These are phyloP conservation scores for Chaetogeoica ovagalla DNA, from an alignment of 2,888 invertebrate species.

Conservation along the genomic window DNA sequence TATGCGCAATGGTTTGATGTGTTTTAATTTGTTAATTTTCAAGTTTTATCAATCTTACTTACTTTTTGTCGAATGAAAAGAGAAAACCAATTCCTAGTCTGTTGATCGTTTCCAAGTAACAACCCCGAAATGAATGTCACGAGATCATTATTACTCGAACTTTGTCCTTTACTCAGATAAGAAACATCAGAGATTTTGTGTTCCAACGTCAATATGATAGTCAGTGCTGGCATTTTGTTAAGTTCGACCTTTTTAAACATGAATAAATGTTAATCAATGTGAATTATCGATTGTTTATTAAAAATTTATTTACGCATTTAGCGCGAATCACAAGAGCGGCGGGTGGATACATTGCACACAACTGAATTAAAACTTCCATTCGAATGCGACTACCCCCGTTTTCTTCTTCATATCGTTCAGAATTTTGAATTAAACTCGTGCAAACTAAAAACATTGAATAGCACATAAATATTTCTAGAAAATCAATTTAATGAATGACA, in stretches of 20 bases:
- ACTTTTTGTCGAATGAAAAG: constrained; percentile 82
- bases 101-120: constrained; percentile 85
- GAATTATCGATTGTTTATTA: not conserved
- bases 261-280: not conserved
- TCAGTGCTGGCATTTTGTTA: constrained; percentile 77
- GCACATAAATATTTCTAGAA: constrained; percentile 12
- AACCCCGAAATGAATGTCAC: constrained; percentile 88
- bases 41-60: not conserved
- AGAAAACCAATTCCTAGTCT: constrained; percentile 89
- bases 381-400: constrained; percentile 71
- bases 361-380: constrained; percentile 72
- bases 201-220: constrained; percentile 57
- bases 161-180: constrained; percentile 50
- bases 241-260: constrained; percentile 67
- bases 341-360: constrained; percentile 88
- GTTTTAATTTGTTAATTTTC: not conserved
- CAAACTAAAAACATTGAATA: constrained; percentile 67
- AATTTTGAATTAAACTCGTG: constrained; percentile 79
- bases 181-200: constrained; percentile 54
- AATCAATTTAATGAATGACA: constrained; percentile 24
- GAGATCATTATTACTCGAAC: constrained; percentile 62
- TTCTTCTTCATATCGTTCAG: constrained; percentile 87
- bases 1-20: not conserved
- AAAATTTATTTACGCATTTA: constrained; percentile 69
- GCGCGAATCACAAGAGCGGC: constrained; percentile 82